Evolutionary conservation across 1,140 invertebrate species (phyloP), one percentile per base, ranked within the genome.

Genomic region (Ctenoplectra terminalis): DNA sequence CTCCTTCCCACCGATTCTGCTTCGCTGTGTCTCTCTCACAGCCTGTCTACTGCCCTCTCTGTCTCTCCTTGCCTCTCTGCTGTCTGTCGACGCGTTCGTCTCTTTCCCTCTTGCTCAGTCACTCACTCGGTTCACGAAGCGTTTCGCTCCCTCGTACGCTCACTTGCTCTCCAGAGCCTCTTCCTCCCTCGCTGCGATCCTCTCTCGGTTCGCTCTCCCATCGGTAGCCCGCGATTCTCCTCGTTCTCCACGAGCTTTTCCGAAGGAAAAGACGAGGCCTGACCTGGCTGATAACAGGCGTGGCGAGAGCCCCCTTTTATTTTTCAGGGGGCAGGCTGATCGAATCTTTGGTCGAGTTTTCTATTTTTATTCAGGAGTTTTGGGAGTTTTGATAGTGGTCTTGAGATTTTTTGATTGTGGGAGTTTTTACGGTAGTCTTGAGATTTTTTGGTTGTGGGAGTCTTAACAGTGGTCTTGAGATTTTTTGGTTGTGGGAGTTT

Each of bases 141-240:
- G 50, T 70, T 52, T 66, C 81, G 80, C 85, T 82, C 74, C n/a
- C 52, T 89, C 81, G 40, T 64, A 67, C 74, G 48, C 37, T 85
- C 61, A 17, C 80, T 85, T 66, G 31, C 69, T 84, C 78, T 81
- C 72, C 60, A 79, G 54, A 83, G 50, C 29, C 67, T 73, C 72
- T 71, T 81, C 75, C 69, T 84, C 73, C 81, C 70, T 82, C 69
- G 48, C 61, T 83, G 34, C 54, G 64, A 77, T 64, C 63, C 43
- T 82, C 84, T 82, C 52, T 73, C 46, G 74, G 43, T 52, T 73
- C 56, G 31, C 83, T 60, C 80, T 83, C 60, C 76, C 84, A 70
- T 70, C 86, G 48, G 71, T 78, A 80, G 34, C 46, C 52, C 75
- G 77, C 81, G 77, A 88, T 78, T 79, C 84, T 84, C 84, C 80